Conservation (phyloP, 1,140 invertebrate genomes). For the Heliconius congener region DNA sequence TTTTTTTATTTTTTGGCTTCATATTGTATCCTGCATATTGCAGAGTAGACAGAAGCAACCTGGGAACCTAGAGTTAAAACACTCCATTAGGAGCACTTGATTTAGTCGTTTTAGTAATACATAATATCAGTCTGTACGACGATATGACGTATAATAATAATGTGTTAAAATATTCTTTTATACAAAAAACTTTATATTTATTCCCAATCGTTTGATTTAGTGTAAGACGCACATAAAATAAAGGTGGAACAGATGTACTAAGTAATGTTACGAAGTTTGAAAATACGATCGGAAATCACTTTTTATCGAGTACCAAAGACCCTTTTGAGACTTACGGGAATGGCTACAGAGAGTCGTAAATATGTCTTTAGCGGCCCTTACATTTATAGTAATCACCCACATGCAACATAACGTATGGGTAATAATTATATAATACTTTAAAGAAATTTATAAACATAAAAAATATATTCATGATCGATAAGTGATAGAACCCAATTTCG, state of each 20-base stretch:
- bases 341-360: slow-evolving; percentile 34
- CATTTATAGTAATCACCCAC: slow-evolving; percentile 13
- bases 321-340: slow-evolving; percentile 41
- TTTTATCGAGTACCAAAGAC: slow-evolving; percentile 37
- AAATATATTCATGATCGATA: background rate
- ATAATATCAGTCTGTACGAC: too few relatives aligned
- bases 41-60: too few relatives aligned
- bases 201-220: slow-evolving; percentile 41
- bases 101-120: too few relatives aligned
- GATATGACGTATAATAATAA: too few relatives aligned
- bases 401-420: background rate
- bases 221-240: slow-evolving; percentile 41
- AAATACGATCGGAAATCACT: slow-evolving; percentile 41
- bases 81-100: too few relatives aligned
- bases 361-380: slow-evolving; percentile 25
- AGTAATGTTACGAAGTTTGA: slow-evolving; percentile 46
- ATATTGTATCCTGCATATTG: too few relatives aligned
- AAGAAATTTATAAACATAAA: background rate
- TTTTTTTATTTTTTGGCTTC: too few relatives aligned
- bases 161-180: too few relatives aligned
- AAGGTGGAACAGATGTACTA: slow-evolving; percentile 52
- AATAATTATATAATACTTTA: background rate
- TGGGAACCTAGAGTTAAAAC: too few relatives aligned
- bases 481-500: too few relatives aligned
- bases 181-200: background rate